Conservation (phyloP, 2,888 invertebrate genomes). For the Congeria kusceri region DNA sequence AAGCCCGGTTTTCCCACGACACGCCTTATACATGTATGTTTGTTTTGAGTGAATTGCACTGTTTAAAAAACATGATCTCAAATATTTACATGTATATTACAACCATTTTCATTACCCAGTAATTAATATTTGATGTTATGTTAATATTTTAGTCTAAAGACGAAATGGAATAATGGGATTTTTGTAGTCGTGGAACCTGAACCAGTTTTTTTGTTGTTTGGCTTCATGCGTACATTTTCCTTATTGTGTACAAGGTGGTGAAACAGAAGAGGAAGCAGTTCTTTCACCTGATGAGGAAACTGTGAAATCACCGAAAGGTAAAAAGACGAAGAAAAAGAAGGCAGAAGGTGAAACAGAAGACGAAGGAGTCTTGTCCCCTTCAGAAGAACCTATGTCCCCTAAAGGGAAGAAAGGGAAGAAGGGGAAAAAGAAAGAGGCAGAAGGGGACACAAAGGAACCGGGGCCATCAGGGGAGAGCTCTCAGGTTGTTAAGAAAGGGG, state of each 20-base stretch:
- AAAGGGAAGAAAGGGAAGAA: conserved; percentile 64
- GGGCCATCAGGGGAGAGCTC: not conserved
- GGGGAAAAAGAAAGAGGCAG: conserved; percentile 56
- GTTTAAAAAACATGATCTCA: too few relatives aligned
- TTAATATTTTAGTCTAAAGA: too few relatives aligned
- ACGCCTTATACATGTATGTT: too few relatives aligned
- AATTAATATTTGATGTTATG: too few relatives aligned
- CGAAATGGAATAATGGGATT: too few relatives aligned
- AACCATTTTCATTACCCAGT: too few relatives aligned
- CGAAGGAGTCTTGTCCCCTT: conserved; percentile 39
- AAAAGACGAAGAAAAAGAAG: conserved; percentile 51
- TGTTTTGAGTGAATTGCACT: too few relatives aligned
- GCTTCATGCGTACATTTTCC: too few relatives aligned
- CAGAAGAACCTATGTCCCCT: conserved; percentile 53
- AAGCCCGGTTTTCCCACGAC: too few relatives aligned
- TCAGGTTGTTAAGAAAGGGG: conserved; percentile 49
- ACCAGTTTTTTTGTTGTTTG: too few relatives aligned
- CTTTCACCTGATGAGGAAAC: conserved; percentile 42
- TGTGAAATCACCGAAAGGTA: conserved; percentile 16
- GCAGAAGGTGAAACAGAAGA: conserved; percentile 52
- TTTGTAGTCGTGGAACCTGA: too few relatives aligned
- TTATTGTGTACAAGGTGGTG: conserved; percentile 11
- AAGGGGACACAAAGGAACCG: conserved; percentile 35
- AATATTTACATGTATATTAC: too few relatives aligned
- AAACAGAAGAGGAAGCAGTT: conserved; percentile 49